Evolutionary conservation across 2,113 vertebrate species (phyloP), one percentile per base, ranked within the genome.

Genomic region (Salminus brasiliensis): DNA sequence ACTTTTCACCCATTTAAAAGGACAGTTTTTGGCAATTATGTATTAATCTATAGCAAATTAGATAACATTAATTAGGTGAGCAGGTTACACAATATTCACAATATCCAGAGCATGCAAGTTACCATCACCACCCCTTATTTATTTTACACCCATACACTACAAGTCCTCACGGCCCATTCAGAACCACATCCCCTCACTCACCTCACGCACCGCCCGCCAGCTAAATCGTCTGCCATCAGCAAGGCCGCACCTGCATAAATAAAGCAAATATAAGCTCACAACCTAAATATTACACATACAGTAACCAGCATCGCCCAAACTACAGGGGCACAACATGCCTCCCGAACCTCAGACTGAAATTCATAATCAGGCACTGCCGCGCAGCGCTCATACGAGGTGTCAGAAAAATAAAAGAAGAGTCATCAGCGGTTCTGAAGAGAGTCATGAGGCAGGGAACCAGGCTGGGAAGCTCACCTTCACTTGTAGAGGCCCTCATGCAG

Each of bases 341-440:
- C 25, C 32, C 18, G 55, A 83, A 79, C 82, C 74, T 84, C 82
- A 84, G 82, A 77, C 5, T 52, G 9, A 1, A 53, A 36, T 1
- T 3, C n/a, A 62, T 47, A 83, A 84, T 84, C 82, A 84, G 63
- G 62, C 55, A 76, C 82, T 84, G 82, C 11, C 29, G 11, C 0
- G 16, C 82, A 84, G 78, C 25, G 29, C 49, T 84, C 82, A 84
- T 77, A 84, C 52, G 82, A 84, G 78, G 78, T 84, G 82, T 84
- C 82, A 84, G 82, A 84, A 84, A 73, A 74, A 32, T n/a, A 9
- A 18, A 4, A 2, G 4, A n/a, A 29, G 5, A 10, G 65, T 83
- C 82, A 83, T 83, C 82, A 83, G 4, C 5, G 67, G 82, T 79
- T 76, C 65, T 55, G 29, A 23, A 29, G 25, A 70, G 0, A 32